Base-by-base conservation (phyloP, 2,888 invertebrate species). In the Drosophila atripex region DNA sequence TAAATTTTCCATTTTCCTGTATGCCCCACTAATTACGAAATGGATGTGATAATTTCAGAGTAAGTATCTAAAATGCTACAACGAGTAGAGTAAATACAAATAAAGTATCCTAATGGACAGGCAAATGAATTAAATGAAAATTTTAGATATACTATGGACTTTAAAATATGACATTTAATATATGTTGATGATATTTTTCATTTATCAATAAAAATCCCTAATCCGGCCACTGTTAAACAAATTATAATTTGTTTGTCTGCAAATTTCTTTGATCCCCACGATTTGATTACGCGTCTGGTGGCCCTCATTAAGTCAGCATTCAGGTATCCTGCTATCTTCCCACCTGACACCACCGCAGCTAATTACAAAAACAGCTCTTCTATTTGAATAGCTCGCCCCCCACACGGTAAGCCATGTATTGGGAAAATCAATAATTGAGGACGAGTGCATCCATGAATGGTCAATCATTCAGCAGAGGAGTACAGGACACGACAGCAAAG, bases 301-400 rank as follows among this genome's bases (percentile, higher is more conserved):
- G 47, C 9, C 39, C 47, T 61, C 57, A 61, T 49, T 61, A 57
- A 32, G 12, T 28, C n/a, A 3, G 47, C 30, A 61, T 61, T 57
- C 39, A 61, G 25, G 18, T 52, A 30, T 46, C 23, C 30, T 9
- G 50, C 60, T 11, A 12, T n/a, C 12, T 28, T 35, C 50, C 21
- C 35, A 21, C 43, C 35, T 32, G 61, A 14, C 12, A 9, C 35
- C 50, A 51, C 50, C 45, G 59, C 35, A 57, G 65, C 73, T 75
- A 82, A 79, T 79, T 79, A 79, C 77, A 73, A 77, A 77, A 75
- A 60, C 69, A 68, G 66, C 70, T 79, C 71, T 73, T 82, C 64
- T 68, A 69, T 70, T 75, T 68, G 61, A 71, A 71, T 70, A 70
- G 58, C 50, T 63, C 38, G 38, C 54, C 52, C 65, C 50, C 59